These are phyloP conservation scores for Euzophera pinguis DNA, from an alignment of 2,888 invertebrate genomes.

Conservation along the genomic window DNA sequence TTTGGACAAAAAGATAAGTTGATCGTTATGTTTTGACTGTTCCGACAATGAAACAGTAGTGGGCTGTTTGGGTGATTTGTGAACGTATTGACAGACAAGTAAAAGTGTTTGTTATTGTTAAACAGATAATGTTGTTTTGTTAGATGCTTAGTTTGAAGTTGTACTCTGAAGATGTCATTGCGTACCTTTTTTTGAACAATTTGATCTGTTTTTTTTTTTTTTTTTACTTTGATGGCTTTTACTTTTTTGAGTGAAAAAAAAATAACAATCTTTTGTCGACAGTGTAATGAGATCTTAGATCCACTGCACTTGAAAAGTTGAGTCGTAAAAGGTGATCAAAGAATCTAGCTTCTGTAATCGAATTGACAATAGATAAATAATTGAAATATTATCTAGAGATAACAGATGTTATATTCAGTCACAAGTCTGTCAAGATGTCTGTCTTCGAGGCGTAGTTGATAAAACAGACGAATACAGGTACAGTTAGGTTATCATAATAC, in stretches of 20 bases:
- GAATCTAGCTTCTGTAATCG: too few species aligned
- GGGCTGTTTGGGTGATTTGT: constrained; percentile 35
- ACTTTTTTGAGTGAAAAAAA: too few species aligned
- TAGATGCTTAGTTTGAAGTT: background rate
- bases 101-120: constrained; percentile 11
- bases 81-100: constrained; percentile 15
- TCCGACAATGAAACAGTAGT: constrained; percentile 37
- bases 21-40: constrained; percentile 53
- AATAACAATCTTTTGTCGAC: too few species aligned
- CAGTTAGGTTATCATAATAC: background rate
- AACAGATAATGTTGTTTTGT: constrained; percentile 7
- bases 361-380: too few species aligned
- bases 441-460: too few species aligned
- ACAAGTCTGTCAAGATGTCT: too few species aligned
- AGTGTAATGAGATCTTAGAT: too few species aligned
- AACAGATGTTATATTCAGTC: too few species aligned
- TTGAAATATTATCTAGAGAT: too few species aligned
- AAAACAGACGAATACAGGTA: background rate
- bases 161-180: background rate
- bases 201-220: background rate
- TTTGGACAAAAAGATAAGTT: constrained; percentile 38
- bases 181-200: background rate
- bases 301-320: too few species aligned
- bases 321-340: too few species aligned
- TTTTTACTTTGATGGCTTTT: too few species aligned